phyloP scores from a whole-genome alignment of 30 jellyfish, hydroid and myxozoan genomes.

The Nemopilema nomurai region DNA sequence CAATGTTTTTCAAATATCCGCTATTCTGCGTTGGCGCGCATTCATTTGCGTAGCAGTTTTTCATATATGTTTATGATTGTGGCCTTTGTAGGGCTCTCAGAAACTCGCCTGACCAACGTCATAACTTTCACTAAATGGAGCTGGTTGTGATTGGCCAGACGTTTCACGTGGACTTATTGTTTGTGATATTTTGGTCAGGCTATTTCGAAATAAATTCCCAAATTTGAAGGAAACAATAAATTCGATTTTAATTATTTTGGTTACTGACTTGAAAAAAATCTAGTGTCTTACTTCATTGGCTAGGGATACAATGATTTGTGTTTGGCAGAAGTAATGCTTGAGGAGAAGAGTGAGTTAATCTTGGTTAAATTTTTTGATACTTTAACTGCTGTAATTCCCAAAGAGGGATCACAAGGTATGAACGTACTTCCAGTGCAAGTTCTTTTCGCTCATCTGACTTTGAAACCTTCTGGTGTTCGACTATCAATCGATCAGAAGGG shows the following conservation, averaged over 20 bases:
- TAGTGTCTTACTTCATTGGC: background rate
- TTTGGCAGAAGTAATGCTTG: background rate
- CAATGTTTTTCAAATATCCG: background rate
- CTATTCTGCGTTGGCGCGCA: background rate
- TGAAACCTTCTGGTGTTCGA: background rate
- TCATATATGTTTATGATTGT: background rate
- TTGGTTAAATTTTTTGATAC: background rate
- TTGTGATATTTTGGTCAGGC: background rate
- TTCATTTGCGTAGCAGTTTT: background rate
- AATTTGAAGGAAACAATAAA: background rate
- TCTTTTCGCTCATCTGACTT: background rate
- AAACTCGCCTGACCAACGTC: background rate
- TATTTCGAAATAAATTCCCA: background rate
- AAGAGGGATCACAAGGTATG: background rate
- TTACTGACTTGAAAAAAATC: background rate
- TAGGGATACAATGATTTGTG: background rate
- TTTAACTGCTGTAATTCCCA: background rate
- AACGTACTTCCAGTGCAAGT: background rate
- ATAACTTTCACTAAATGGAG: background rate
- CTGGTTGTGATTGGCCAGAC: background rate
- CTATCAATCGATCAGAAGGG: background rate
- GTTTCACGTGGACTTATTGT: background rate
- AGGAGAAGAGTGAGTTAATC: background rate
- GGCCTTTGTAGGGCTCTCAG: background rate
- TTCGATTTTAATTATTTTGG: background rate